A percentile compares a stretch with the other conserved stretches of the same genome.
These are phyloP conservation scores for Pocillopora meandrina DNA, from an alignment of 92 coral and sea anemone species.

Conservation along the genomic window DNA sequence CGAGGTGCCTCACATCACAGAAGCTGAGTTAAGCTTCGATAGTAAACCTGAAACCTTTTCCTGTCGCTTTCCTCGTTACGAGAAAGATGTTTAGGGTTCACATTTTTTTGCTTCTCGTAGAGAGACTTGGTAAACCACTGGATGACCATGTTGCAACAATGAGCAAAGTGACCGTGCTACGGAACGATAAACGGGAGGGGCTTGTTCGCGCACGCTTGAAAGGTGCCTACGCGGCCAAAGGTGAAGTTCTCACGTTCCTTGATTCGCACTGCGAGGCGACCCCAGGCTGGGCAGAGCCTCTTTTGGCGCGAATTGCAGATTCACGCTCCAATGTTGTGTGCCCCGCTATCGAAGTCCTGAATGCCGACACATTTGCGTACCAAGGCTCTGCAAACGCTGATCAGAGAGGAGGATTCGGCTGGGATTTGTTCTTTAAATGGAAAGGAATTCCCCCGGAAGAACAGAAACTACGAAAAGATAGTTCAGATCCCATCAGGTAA, in stretches of 20 bases:
- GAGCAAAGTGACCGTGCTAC: conserved; percentile 84
- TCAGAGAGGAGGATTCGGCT: conserved; percentile 97
- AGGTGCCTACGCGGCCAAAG: conserved; percentile 86
- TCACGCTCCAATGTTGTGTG: conserved; percentile 91
- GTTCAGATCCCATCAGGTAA: conserved; percentile 94
- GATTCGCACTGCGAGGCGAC: conserved; percentile 99
- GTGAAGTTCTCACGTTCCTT: conserved; percentile 93
- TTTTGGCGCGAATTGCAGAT: conserved; percentile 91
- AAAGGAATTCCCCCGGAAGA: conserved; percentile 99
- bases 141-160: conserved; percentile 80
- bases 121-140: conserved; percentile 83
- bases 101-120: conserved; percentile 32
- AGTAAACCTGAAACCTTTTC: no score
- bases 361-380: conserved; percentile 97
- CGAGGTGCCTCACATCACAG: no score
- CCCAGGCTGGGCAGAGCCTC: conserved; percentile 99
- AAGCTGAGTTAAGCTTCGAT: no score
- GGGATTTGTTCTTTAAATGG: conserved; percentile 99
- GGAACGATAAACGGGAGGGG: conserved; percentile 94
- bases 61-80: no score
- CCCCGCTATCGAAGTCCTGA: conserved; percentile 97
- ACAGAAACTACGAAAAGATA: conserved; percentile 87
- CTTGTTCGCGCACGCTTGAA: conserved; percentile 93
- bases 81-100: no score
- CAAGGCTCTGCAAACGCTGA: conserved; percentile 96